Conservation (phyloP, 2,797 vertebrate species). For the Pangasius sanitwongsei region DNA sequence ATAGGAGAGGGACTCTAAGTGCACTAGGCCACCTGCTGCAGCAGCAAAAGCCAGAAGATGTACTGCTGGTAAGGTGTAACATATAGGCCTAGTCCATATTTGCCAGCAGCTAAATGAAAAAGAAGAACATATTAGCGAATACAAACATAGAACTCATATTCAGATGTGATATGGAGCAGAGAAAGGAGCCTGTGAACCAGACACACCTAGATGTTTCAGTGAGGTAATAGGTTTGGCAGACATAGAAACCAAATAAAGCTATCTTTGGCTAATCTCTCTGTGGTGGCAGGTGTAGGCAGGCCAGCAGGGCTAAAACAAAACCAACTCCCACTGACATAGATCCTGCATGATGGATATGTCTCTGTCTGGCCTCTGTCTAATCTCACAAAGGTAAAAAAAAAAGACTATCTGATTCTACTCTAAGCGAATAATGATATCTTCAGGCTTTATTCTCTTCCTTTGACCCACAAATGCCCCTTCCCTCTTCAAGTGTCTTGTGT, state of each 20-base stretch:
- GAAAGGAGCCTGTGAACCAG: slow-evolving; percentile 40
- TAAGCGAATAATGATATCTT: slow-evolving; percentile 32
- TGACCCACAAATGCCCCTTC: slow-evolving; percentile 47
- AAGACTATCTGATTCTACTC: slow-evolving; percentile 30
- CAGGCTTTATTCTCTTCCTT: slow-evolving; percentile 39
- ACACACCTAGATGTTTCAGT: slow-evolving; percentile 50
- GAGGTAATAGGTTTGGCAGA: slow-evolving; percentile 57
- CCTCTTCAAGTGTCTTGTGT: neutral
- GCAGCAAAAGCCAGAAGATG: slow-evolving; percentile 13
- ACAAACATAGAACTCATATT: slow-evolving; percentile 4
- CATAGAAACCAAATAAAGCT: slow-evolving; percentile 55
- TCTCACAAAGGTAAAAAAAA: neutral
- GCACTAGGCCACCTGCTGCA: slow-evolving; percentile 33
- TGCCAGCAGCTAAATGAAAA: slow-evolving; percentile 14
- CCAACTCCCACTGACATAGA: slow-evolving; percentile 25
- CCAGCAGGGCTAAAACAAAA: slow-evolving; percentile 26
- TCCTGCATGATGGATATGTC: slow-evolving; percentile 7
- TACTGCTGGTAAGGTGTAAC: neutral
- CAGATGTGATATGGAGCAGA: slow-evolving; percentile 34
- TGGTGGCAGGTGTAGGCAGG: slow-evolving; percentile 42
- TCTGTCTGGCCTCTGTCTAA: slow-evolving; percentile 11
- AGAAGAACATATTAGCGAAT: neutral
- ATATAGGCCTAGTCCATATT: neutral
- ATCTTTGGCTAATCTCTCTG: slow-evolving; percentile 60
- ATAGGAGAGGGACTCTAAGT: slow-evolving; percentile 37